These are phyloP conservation scores for Pseudois nayaur DNA, from an alignment of 2,113 vertebrate genomes.

Conservation along the genomic window DNA sequence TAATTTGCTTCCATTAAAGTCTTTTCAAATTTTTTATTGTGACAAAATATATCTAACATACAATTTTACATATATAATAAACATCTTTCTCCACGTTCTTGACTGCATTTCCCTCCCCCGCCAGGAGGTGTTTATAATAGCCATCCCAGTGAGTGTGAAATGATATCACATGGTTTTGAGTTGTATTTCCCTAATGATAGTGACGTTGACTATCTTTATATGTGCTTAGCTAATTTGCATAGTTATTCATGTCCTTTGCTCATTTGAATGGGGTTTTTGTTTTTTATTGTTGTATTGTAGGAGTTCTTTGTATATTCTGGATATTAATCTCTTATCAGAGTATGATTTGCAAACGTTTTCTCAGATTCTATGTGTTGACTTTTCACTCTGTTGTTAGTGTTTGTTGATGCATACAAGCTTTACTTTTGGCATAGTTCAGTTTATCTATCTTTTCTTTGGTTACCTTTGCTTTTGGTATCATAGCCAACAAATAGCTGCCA, in stretches of 20 bases:
- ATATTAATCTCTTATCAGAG: background rate
- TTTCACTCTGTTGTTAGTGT: background rate
- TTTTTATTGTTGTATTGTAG: background rate
- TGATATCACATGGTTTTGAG: background rate
- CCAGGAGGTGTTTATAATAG: background rate
- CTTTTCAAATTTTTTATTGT: background rate
- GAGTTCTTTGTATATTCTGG: background rate
- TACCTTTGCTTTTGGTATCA: background rate
- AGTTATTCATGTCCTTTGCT: background rate
- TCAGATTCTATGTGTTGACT: background rate
- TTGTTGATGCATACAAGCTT: background rate
- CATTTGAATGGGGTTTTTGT: background rate
- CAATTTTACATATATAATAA: background rate
- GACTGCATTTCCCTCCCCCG: no score
- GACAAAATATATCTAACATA: background rate
- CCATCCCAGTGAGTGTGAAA: background rate
- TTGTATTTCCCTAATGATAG: background rate
- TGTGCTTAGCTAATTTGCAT: background rate
- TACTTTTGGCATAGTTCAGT: background rate
- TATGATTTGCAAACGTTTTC: background rate
- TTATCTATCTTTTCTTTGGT: background rate
- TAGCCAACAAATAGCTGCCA: background rate
- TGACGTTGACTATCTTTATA: background rate
- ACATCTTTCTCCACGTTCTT: background rate
- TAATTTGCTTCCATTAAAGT: background rate